Evolutionary conservation across 2,888 invertebrate species (phyloP).

Genomic region (Allygus modestus): DNA sequence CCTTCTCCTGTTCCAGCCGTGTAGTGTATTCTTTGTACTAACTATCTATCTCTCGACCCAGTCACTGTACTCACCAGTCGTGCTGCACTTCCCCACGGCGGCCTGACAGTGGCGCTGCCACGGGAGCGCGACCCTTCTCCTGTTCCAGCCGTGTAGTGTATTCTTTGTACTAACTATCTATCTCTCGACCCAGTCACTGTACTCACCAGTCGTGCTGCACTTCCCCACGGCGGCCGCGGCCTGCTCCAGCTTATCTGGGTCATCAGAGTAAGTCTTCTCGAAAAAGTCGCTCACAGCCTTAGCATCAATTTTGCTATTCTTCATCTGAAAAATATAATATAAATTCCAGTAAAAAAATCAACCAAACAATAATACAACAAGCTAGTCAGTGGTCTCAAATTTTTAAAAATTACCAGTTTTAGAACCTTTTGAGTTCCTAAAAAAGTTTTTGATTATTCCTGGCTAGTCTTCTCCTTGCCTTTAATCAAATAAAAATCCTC

Average conservation of each 20-base stretch:
- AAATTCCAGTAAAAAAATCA: neutral
- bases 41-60: too few species aligned
- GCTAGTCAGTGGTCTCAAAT: neutral
- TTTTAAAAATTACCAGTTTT: neutral
- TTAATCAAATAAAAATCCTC: too few species aligned
- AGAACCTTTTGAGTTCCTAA: neutral
- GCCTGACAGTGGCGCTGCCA: too few species aligned
- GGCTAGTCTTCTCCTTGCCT: too few species aligned
- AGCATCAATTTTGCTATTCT: slow-evolving; percentile 4
- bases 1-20: too few species aligned
- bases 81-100: too few species aligned
- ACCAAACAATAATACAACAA: neutral
- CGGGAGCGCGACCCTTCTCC: too few species aligned
- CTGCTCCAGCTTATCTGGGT: slow-evolving; percentile 49
- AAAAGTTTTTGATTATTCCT: neutral
- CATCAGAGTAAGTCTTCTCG: slow-evolving; percentile 37
- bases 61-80: neutral
- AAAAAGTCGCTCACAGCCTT: slow-evolving; percentile 11
- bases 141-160: too few species aligned
- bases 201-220: slow-evolving; percentile 9
- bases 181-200: too few species aligned
- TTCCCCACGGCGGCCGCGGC: slow-evolving; percentile 4
- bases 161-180: too few species aligned
- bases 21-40: too few species aligned
- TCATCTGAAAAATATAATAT: slow-evolving; percentile 23